phyloP scores from a whole-genome alignment of 2,888 invertebrate genomes.

The Drosophila limbata region DNA sequence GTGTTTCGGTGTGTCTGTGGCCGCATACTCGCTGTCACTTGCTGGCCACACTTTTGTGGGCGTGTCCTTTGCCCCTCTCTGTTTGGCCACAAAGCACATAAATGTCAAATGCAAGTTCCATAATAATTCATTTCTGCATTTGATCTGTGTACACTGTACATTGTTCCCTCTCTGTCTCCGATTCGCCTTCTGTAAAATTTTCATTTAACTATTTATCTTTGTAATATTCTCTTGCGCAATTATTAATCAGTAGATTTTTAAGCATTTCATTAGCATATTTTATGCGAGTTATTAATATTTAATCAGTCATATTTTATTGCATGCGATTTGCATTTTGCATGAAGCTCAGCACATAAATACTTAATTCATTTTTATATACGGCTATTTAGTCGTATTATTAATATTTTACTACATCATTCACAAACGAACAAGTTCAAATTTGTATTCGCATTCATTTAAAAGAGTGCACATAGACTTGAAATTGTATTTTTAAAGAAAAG shows the following conservation, averaged over 20 bases:
- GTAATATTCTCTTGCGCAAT: slow-evolving; percentile 11
- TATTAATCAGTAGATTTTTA: slow-evolving; percentile 28
- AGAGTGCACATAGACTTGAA: neutral
- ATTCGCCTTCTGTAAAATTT: neutral
- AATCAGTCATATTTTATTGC: slow-evolving; percentile 20
- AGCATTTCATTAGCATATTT: slow-evolving; percentile 37
- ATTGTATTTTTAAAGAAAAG: neutral
- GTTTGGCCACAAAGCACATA: slow-evolving; percentile 55
- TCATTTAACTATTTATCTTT: neutral
- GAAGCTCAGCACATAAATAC: slow-evolving; percentile 10
- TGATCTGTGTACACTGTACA: slow-evolving; percentile 8
- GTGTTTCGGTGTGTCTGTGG: neutral
- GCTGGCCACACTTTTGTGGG: slow-evolving; percentile 33
- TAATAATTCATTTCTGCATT: slow-evolving; percentile 58
- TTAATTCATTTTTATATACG: slow-evolving; percentile 36
- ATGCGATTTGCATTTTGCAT: slow-evolving; percentile 16
- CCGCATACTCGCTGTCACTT: slow-evolving; percentile 32
- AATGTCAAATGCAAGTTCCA: slow-evolving; percentile 65
- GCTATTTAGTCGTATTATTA: slow-evolving; percentile 11
- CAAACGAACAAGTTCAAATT: neutral
- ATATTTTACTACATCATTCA: slow-evolving; percentile 23
- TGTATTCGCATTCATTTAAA: neutral
- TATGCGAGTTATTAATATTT: slow-evolving; percentile 31
- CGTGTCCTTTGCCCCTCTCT: slow-evolving; percentile 11
- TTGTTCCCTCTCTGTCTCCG: neutral